phyloP scores from a whole-genome alignment of 2,797 vertebrate species.

The Eulemur mongoz region DNA sequence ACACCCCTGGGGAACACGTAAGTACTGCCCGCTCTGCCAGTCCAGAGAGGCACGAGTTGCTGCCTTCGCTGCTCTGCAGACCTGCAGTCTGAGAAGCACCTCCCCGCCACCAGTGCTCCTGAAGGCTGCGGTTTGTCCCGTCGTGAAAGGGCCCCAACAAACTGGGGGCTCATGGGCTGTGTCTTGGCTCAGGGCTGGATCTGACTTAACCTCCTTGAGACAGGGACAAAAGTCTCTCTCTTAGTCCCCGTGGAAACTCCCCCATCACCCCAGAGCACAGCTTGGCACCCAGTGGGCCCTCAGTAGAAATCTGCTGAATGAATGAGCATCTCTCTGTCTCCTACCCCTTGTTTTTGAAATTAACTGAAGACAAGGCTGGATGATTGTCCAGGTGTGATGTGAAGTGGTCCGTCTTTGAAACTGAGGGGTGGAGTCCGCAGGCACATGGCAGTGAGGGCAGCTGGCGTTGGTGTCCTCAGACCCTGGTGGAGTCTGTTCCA shows the following conservation, averaged over 20 bases:
- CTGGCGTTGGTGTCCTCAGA: rapidly evolving
- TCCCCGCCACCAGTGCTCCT: neutral
- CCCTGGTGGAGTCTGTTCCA: rapidly evolving
- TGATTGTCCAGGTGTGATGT: neutral
- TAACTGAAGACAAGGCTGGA: neutral
- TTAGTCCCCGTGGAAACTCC: neutral
- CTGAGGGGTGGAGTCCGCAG: neutral
- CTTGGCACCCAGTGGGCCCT: neutral
- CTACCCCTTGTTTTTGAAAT: neutral
- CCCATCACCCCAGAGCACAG: neutral
- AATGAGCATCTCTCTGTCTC: neutral
- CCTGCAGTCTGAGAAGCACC: neutral
- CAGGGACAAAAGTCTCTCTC: neutral
- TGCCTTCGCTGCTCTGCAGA: rapidly evolving
- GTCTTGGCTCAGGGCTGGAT: neutral
- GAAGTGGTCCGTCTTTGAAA: neutral
- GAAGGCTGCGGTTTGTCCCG: neutral
- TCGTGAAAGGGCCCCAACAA: neutral
- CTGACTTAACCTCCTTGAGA: neutral
- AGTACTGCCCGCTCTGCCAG: neutral
- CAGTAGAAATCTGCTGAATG: neutral
- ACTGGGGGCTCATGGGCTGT: rapidly evolving
- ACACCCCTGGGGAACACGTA: neutral
- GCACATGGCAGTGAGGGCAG: neutral
- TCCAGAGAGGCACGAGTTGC: rapidly evolving